Conservation (phyloP, 2,797 vertebrate species). For the Neopelma chrysocephalum region DNA sequence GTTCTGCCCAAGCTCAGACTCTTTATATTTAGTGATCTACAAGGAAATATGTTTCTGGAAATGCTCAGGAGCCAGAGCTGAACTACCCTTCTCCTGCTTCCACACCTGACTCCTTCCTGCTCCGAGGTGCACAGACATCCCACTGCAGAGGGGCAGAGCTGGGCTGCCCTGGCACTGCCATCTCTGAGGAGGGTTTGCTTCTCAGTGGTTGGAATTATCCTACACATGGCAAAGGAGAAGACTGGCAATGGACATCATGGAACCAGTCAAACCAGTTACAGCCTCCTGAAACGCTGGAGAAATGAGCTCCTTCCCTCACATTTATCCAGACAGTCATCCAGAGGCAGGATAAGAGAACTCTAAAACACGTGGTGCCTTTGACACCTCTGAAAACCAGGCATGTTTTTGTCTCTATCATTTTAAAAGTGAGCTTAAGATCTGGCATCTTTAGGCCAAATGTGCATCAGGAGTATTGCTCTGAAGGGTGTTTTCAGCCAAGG, state of each 20-base stretch:
- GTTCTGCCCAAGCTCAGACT: neutral
- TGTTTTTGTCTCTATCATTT: accelerated
- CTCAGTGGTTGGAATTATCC: accelerated
- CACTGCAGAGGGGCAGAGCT: neutral
- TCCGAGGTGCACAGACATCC: neutral
- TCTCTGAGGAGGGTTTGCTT: accelerated
- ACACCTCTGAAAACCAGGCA: neutral
- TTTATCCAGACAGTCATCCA: neutral
- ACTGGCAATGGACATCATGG: neutral
- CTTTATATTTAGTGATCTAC: neutral
- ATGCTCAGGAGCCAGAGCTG: neutral
- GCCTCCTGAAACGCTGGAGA: neutral
- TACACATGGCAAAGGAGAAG: neutral
- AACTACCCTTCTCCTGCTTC: neutral
- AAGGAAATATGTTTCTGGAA: neutral
- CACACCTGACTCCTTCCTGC: neutral
- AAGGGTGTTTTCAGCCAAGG: neutral
- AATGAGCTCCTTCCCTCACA: neutral
- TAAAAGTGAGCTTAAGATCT: neutral
- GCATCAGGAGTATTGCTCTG: neutral
- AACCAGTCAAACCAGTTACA: neutral
- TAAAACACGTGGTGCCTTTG: neutral
- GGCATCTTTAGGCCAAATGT: neutral
- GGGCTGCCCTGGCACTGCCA: neutral
- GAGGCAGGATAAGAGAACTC: neutral